Percentiles rank a stretch among this genome's conserved stretches.
Conservation (phyloP, 2,888 invertebrate genomes). For the Chloromyia formosa region DNA sequence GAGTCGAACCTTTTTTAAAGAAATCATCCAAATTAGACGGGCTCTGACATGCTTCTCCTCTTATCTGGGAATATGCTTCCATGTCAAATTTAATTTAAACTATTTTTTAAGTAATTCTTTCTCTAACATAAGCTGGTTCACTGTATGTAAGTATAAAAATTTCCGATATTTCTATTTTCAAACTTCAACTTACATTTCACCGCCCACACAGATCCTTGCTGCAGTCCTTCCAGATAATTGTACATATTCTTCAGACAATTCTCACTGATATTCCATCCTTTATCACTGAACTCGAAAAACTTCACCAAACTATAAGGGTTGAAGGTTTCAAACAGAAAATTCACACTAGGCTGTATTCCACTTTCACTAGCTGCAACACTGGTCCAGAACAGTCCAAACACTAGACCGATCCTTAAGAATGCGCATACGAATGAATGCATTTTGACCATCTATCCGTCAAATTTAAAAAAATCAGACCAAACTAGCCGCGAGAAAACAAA, state of each 20-base stretch:
- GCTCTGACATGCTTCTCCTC: no score
- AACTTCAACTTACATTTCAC: slow-evolving; percentile 55
- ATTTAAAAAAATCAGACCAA: not conserved
- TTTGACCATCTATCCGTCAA: no score
- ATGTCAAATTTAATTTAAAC: no score
- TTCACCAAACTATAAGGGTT: slow-evolving; percentile 56
- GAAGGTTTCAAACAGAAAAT: slow-evolving; percentile 57
- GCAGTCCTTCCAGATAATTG: slow-evolving; percentile 56
- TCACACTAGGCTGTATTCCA: slow-evolving; percentile 53
- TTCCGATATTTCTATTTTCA: no score
- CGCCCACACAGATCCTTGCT: slow-evolving; percentile 57
- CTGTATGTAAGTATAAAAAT: no score
- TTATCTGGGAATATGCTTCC: no score
- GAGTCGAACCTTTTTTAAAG: no score
- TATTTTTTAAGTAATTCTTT: no score
- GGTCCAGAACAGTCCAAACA: not conserved
- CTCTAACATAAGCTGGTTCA: no score
- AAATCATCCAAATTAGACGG: no score
- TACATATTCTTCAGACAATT: slow-evolving; percentile 57
- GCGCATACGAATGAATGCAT: not conserved
- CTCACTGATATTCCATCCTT: slow-evolving; percentile 58
- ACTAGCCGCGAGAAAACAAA: not conserved
- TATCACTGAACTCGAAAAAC: slow-evolving; percentile 59
- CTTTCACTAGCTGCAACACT: not conserved
- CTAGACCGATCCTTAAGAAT: not conserved